Conservation (phyloP, 2,888 invertebrate species). For the Sminthurinus aureus region DNA sequence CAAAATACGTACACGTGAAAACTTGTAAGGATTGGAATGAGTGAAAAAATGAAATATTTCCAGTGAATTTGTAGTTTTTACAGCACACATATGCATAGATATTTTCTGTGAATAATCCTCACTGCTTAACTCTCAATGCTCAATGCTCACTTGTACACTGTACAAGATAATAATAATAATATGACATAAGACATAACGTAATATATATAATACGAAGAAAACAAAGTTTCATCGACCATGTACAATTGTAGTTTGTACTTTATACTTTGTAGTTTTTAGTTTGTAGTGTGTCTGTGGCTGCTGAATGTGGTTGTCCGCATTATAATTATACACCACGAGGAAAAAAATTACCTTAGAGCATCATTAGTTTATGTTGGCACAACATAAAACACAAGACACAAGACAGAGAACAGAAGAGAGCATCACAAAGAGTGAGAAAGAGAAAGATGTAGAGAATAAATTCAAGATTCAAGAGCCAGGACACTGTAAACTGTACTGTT, state of each 20-base stretch:
- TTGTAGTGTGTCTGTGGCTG: constrained; percentile 37
- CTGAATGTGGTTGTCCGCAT: constrained; percentile 37
- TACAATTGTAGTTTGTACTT: not conserved
- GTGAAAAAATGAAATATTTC: no score
- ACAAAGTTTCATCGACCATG: constrained; percentile 30
- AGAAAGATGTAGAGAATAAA: not conserved
- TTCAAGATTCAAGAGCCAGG: no score
- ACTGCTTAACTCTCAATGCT: no score
- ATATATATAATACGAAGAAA: not conserved
- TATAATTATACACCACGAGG: constrained; percentile 41
- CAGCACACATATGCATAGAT: no score
- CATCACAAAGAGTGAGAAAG: not conserved
- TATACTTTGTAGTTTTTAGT: constrained; percentile 22
- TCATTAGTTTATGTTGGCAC: constrained; percentile 37
- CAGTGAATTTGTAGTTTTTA: no score
- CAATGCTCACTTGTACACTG: not conserved
- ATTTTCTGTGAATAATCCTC: no score
- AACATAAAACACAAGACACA: constrained; percentile 2
- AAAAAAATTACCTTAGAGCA: constrained; percentile 45
- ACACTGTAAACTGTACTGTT: no score
- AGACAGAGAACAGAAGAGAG: not conserved
- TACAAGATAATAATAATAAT: not conserved
- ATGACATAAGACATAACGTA: constrained; percentile 5
- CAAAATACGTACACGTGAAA: no score
- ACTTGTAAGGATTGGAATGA: no score